phyloP scores from a whole-genome alignment of 1,140 invertebrate genomes.

The Eupristina koningsbergeri region DNA sequence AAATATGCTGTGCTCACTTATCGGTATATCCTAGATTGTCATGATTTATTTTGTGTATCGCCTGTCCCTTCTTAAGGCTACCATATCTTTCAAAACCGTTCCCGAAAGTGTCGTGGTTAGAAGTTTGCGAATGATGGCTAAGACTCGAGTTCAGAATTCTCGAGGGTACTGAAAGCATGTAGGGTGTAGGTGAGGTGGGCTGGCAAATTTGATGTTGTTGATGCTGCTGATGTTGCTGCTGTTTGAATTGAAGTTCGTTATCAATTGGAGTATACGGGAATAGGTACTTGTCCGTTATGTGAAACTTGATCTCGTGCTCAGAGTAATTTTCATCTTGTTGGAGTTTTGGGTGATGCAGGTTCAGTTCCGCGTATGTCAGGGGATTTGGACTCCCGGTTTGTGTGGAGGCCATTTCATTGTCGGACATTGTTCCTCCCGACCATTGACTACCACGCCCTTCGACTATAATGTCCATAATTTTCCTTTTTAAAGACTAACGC shows the following conservation, averaged over 20 bases:
- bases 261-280: constrained; percentile 82
- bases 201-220: constrained; percentile 55
- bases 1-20: too few species aligned
- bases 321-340: constrained; percentile 80
- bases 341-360: constrained; percentile 73
- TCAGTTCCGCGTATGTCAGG: constrained; percentile 81
- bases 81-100: constrained; percentile 51
- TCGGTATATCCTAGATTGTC: constrained; percentile 37
- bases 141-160: constrained; percentile 68
- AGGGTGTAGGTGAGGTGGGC: constrained; percentile 72
- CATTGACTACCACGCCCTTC: constrained; percentile 80
- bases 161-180: constrained; percentile 71
- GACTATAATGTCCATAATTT: constrained; percentile 60
- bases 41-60: constrained; percentile 35
- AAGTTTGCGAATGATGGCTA: constrained; percentile 75
- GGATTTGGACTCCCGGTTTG: constrained; percentile 82
- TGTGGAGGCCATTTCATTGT: constrained; percentile 79
- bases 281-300: constrained; percentile 83
- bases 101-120: constrained; percentile 68
- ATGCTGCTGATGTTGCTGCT: constrained; percentile 2
- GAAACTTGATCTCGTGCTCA: constrained; percentile 80
- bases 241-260: constrained; percentile 58
- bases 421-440: constrained; percentile 84
- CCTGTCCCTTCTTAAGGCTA: constrained; percentile 32
- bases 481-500: background rate